Conservation (phyloP, 2,888 invertebrate species). For the Xestia xanthographa region DNA sequence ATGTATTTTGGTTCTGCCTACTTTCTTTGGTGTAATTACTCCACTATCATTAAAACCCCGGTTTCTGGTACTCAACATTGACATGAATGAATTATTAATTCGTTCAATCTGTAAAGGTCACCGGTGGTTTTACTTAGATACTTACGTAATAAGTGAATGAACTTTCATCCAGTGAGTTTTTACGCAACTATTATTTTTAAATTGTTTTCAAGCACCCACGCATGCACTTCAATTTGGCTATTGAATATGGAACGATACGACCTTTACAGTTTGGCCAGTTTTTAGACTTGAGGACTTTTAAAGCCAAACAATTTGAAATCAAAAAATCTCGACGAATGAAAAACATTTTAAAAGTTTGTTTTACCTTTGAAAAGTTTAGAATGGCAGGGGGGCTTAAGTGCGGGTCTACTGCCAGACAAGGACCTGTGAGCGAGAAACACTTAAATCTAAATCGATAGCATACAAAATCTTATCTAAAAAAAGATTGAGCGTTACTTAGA, state of each 20-base stretch:
- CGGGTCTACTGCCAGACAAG: no score
- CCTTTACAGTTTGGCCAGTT: background rate
- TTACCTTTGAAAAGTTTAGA: no score
- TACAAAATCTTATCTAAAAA: no score
- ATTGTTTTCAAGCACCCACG: background rate
- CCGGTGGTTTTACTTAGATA: background rate
- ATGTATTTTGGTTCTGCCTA: background rate
- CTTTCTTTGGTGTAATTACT: slow-evolving; percentile 5
- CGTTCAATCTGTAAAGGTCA: slow-evolving; percentile 12
- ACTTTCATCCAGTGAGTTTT: background rate
- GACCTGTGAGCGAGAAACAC: no score
- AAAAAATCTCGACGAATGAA: no score
- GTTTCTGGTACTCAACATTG: background rate
- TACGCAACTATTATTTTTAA: slow-evolving; percentile 4
- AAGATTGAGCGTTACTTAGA: no score
- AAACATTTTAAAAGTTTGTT: no score
- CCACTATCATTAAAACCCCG: slow-evolving; percentile 1
- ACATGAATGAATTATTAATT: slow-evolving; percentile 11
- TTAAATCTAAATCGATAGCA: no score
- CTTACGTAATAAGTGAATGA: background rate
- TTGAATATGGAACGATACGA: slow-evolving; percentile 2
- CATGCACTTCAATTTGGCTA: background rate
- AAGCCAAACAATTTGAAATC: no score
- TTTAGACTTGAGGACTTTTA: background rate
- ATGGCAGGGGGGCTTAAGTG: no score